Base-by-base conservation (phyloP, 2,113 vertebrate species). In the Poeciliopsis prolifica region DNA sequence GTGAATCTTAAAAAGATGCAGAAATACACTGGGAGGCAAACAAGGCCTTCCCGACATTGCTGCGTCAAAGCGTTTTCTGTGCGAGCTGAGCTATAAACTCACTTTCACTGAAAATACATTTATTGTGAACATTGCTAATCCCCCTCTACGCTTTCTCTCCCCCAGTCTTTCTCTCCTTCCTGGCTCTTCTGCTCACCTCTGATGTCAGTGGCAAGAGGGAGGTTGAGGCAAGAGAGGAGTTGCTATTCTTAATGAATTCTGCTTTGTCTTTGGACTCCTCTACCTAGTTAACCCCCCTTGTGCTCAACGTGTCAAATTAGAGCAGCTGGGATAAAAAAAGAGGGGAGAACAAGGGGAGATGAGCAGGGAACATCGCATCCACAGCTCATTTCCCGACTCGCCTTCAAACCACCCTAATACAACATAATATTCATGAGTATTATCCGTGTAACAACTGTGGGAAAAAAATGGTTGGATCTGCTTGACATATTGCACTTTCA, bases 191-290 rank as follows among this genome's bases (percentile, higher is more conserved):
- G 78, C 88, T 92, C 91, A 92, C 96, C 96, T 96, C 96, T 93
- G 95, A 97, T 97, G 96, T 97, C 97, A 97, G 97, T 98, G 98
- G 95, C 93, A 90, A 30, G 82, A 91, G 81, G 83, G 86, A 88
- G 93, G 87, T 72, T 89, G 89, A 88, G 87, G 85, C 95, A 72
- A 92, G 89, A 90, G 82, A 83, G 80, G 74, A 86, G 93, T 94
- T 95, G 94, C 94, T 94, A 92, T 94, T 91, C 95, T 96, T 98
- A 97, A 98, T 98, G 97, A 98, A 97, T 97, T 97, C 97, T 95
- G 51, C 95, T 94, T 96, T 95, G 96, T 95, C 95, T 95, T 88
- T 90, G 86, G 88, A 75, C 93, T 94, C 88, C 95, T 91, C 83
- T 84, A 87, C 75, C 86, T 90, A 82, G 93, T 97, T 97, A 96